Percentiles rank a stretch among this genome's conserved stretches.
These are phyloP conservation scores for Drosophila infuscata DNA, from an alignment of 2,888 invertebrate species.

Conservation along the genomic window DNA sequence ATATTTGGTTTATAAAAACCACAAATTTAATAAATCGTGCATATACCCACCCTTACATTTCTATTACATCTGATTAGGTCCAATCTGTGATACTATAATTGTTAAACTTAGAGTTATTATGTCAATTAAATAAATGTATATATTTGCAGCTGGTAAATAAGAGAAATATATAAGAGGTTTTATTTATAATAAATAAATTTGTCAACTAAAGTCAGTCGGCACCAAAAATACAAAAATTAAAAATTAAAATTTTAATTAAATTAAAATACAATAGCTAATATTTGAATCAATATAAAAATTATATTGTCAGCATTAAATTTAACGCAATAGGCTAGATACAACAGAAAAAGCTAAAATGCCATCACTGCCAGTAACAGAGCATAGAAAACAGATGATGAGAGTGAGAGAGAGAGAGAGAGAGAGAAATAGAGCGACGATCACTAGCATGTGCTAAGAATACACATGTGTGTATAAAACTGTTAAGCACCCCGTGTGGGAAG, in stretches of 20 bases:
- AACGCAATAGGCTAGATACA: background rate
- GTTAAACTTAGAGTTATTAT: background rate
- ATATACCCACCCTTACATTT: background rate
- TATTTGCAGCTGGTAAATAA: background rate
- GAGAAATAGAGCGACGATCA: slow-evolving; percentile 27
- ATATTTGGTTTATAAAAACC: background rate
- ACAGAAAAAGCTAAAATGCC: slow-evolving; percentile 5
- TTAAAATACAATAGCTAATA: background rate
- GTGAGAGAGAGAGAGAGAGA: slow-evolving; percentile 12
- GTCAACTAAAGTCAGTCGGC: too few species aligned
- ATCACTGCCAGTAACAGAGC: slow-evolving; percentile 40
- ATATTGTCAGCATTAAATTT: background rate
- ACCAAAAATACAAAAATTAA: too few species aligned
- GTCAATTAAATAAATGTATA: background rate
- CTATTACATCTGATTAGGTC: background rate
- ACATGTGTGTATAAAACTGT: slow-evolving; percentile 45
- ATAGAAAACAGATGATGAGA: slow-evolving; percentile 5
- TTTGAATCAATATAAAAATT: background rate
- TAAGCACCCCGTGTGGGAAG: slow-evolving; percentile 26
- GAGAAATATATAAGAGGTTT: background rate
- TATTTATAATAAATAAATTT: background rate
- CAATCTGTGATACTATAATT: background rate
- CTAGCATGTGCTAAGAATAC: slow-evolving; percentile 56
- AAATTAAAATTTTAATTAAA: too few species aligned
- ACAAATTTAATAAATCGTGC: background rate